Evolutionary conservation across 2,797 vertebrate species (phyloP).

Genomic region (Falco biarmicus): DNA sequence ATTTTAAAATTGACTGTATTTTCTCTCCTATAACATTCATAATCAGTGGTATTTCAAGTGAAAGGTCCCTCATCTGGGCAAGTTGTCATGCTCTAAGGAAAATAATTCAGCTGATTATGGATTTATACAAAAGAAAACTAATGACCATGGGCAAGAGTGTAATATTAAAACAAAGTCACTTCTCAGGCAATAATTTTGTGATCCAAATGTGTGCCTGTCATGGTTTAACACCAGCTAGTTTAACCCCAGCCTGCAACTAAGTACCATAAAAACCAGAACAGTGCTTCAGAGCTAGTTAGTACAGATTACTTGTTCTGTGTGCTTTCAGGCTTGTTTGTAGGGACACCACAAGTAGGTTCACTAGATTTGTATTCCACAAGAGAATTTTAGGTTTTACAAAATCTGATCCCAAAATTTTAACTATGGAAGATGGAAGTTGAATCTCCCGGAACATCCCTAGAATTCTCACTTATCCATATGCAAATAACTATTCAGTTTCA

Average conservation of each 20-base stretch:
- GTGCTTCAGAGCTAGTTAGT: background rate
- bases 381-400: background rate
- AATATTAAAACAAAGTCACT: background rate
- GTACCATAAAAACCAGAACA: too few species aligned
- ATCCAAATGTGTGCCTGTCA: background rate
- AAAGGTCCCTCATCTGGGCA: background rate
- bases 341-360: background rate
- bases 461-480: background rate
- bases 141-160: background rate
- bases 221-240: too few species aligned
- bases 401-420: background rate
- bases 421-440: background rate
- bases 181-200: background rate
- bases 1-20: background rate
- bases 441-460: background rate
- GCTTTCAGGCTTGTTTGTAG: background rate
- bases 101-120: background rate
- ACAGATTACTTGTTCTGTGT: background rate
- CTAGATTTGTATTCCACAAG: background rate
- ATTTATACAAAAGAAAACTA: background rate
- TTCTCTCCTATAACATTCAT: background rate
- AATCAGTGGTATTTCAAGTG: background rate
- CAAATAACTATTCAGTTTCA: background rate
- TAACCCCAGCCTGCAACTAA: too few species aligned
- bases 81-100: background rate